These are phyloP conservation scores for Euzophera pinguis DNA, from an alignment of 2,888 invertebrate genomes.

Conservation along the genomic window DNA sequence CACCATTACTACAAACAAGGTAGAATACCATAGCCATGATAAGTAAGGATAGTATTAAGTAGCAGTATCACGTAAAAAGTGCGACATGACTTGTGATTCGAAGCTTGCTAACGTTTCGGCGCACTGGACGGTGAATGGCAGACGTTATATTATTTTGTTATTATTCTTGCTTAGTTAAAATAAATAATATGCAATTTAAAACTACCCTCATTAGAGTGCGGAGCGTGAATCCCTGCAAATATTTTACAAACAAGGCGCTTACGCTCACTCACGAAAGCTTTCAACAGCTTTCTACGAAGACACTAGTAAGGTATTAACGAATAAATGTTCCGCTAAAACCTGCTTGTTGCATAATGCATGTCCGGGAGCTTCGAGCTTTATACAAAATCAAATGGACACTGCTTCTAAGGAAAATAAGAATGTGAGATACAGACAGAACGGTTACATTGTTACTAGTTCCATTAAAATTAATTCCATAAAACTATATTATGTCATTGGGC, in stretches of 20 bases:
- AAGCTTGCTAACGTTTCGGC: no score
- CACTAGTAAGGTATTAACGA: slow-evolving; percentile 12
- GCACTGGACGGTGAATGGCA: no score
- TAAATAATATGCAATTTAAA: neutral
- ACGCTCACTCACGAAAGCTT: slow-evolving; percentile 1
- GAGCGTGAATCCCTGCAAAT: neutral
- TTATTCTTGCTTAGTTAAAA: neutral
- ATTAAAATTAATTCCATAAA: no score
- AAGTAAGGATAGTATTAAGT: no score
- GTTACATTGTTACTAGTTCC: neutral
- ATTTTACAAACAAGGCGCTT: slow-evolving; percentile 3
- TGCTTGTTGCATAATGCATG: slow-evolving; percentile 13
- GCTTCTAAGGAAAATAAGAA: slow-evolving; percentile 1
- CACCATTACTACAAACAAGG: no score
- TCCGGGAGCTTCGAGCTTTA: slow-evolving; percentile 6
- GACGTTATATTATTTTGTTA: no score
- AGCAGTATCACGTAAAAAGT: no score
- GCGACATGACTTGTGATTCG: no score
- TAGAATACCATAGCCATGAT: no score
- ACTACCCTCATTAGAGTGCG: neutral
- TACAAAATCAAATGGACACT: slow-evolving; percentile 7
- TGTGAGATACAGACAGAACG: neutral
- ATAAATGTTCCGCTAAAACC: slow-evolving; percentile 7
- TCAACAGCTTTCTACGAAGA: slow-evolving; percentile 8
- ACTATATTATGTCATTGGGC: no score